Evolutionary conservation across 2,113 vertebrate genomes (phyloP).

Genomic region (Callaeas wilsoni): DNA sequence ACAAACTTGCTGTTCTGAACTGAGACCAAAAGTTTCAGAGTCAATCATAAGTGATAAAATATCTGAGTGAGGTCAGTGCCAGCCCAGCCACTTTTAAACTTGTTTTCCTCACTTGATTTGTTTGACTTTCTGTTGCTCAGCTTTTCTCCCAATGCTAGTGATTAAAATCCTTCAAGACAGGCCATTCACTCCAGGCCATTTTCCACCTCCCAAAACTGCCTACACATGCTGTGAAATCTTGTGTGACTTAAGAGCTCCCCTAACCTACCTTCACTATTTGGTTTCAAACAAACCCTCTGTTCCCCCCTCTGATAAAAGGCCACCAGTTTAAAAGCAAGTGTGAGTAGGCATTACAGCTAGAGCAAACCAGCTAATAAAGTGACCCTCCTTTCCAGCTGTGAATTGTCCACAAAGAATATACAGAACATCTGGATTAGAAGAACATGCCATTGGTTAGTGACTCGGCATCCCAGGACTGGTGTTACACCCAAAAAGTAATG

Average conservation of each 20-base stretch:
- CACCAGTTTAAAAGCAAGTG: background rate
- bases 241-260: background rate
- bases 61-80: background rate
- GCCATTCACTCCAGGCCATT: background rate
- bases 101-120: background rate
- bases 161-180: background rate
- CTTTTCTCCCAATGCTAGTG: background rate
- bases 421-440: background rate
- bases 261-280: background rate
- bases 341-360: background rate
- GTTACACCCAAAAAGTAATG: background rate
- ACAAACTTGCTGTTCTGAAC: background rate
- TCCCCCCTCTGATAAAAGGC: background rate
- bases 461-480: background rate
- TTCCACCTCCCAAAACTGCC: background rate
- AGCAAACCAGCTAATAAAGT: background rate
- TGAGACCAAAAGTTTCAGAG: background rate
- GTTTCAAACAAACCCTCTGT: background rate
- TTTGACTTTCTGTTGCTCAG: background rate
- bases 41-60: background rate
- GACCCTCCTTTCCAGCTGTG: background rate
- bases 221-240: background rate
- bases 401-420: background rate
- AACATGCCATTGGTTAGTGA: background rate
- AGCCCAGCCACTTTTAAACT: background rate